A percentile compares a stretch with the other conserved stretches of the same genome.
Conservation (phyloP, 2,888 invertebrate species). For the Callyntrura guangdongensis region DNA sequence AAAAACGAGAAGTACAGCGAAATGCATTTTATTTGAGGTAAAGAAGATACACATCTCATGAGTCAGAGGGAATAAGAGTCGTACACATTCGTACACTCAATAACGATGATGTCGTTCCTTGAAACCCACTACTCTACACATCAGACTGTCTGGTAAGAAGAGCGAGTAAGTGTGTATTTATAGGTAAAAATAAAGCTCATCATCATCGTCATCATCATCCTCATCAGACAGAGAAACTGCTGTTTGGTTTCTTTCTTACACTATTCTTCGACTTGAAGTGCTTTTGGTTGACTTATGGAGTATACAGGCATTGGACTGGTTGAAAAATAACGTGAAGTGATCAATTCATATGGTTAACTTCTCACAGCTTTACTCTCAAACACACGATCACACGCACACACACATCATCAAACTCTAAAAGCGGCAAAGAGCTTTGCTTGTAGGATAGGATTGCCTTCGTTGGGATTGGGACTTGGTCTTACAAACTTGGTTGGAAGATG, state of each 20-base stretch:
- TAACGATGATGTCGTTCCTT: conserved; percentile 10
- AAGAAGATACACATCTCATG: not conserved
- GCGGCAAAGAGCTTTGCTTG: conserved; percentile 30
- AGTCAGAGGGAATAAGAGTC: not conserved
- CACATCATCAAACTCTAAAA: conserved; percentile 2
- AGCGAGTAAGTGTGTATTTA: conserved; percentile 36
- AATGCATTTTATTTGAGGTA: not conserved
- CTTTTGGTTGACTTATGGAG: conserved; percentile 51
- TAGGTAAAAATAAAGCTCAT: conserved; percentile 52
- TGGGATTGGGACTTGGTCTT: conserved; percentile 27
- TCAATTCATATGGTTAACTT: conserved; percentile 73
- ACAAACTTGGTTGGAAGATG: conserved; percentile 66
- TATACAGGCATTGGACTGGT: conserved; percentile 4
- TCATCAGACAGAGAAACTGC: conserved; percentile 38
- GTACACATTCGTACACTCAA: not conserved
- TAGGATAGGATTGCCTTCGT: conserved; percentile 51
- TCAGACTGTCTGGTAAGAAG: conserved; percentile 6
- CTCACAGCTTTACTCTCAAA: conserved; percentile 56
- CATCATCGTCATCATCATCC: conserved; percentile 1
- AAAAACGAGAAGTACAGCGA: not conserved
- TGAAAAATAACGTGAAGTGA: conserved; percentile 66
- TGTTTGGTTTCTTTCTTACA: conserved; percentile 40
- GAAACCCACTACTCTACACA: not conserved
- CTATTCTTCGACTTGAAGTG: conserved; percentile 49
- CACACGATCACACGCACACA: conserved; percentile 41